Base-by-base conservation (phyloP, 1,140 invertebrate species). In the Leucophenga varia region DNA sequence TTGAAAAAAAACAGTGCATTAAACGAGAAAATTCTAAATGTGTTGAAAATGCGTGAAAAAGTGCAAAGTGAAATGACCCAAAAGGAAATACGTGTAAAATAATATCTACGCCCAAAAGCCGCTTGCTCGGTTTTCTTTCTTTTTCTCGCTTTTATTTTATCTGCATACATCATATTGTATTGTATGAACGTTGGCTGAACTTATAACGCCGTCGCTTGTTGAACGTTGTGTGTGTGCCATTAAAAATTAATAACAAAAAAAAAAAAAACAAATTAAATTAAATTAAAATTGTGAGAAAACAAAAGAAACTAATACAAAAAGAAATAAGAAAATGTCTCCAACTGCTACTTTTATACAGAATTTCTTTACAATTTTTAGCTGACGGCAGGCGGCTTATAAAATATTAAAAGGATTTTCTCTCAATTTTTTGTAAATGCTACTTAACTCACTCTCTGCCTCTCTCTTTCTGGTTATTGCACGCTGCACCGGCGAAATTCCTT, bases 61-160 rank as follows among this genome's bases (percentile, higher is more conserved):
- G 12, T 18, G 14, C 9, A 39, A 14, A 32, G 14, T 12, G 16
- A 14, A 43, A 30, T 13, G n/a, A 31, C 17, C 8, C 14, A 18
- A 56, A 40, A 49, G 32, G 16, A 22, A 40, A 52, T 34, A 46
- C 45, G 35, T 54, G 57, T 52, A 50, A 54, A 52, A 64, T 39
- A 49, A 54, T 59, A 58, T 58, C 28, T 43, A 64, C 61, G 57
- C 61, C 61, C 61, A 56, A 56, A 63, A 64, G 52, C 56, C 61
- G 61, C 61, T 58, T 58, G 61, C 53, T 55, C 52, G 52, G 41
- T 25, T 10, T 5, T 10, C 22, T 25, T 5, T 10, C 5, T 25
- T 25, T 25, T 5, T 25, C 22, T n/a, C n/a, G n/a, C n/a, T n/a
- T n/a, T n/a, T n/a, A n/a, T n/a, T n/a, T n/a, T n/a, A n/a, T n/a